A percentile compares a stretch with the other conserved stretches of the same genome.
phyloP scores from a whole-genome alignment of 2,888 invertebrate species.

The Eurois occulta region DNA sequence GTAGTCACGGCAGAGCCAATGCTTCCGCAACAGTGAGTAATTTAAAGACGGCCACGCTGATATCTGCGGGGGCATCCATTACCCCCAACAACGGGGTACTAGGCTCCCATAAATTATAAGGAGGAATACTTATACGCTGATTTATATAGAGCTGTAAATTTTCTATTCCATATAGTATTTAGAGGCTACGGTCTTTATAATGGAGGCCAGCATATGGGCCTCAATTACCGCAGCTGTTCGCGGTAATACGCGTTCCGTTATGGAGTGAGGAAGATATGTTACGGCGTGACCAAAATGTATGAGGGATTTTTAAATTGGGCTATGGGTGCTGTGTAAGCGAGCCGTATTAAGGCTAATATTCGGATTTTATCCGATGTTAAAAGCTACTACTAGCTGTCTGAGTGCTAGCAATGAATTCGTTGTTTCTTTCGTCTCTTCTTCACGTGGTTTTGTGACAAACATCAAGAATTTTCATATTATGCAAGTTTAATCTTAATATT shows the following conservation, averaged over 20 bases:
- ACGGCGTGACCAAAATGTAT: constrained; percentile 44
- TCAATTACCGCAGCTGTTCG: constrained; percentile 56
- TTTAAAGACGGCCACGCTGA: constrained; percentile 87
- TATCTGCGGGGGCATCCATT: constrained; percentile 89
- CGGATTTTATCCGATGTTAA: neutral
- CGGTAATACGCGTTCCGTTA: constrained; percentile 39
- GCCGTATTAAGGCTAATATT: neutral
- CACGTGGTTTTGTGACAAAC: neutral
- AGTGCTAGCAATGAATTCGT: neutral
- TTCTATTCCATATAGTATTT: constrained; percentile 73
- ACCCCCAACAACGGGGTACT: constrained; percentile 84
- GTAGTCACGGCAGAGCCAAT: constrained; percentile 82
- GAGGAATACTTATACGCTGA: constrained; percentile 86
- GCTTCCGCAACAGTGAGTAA: constrained; percentile 87
- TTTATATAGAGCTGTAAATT: constrained; percentile 86
- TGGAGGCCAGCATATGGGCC: constrained; percentile 49
- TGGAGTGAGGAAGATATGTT: constrained; percentile 53
- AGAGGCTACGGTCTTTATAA: constrained; percentile 61
- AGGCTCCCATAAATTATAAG: constrained; percentile 86
- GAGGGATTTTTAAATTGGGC: constrained; percentile 48
- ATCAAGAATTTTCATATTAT: neutral
- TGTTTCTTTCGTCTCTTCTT: neutral
- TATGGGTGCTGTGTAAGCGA: neutral
- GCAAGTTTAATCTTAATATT: neutral
- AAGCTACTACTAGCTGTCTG: neutral